phyloP scores from a whole-genome alignment of 2,888 invertebrate species.

The Limenitis arthemis region DNA sequence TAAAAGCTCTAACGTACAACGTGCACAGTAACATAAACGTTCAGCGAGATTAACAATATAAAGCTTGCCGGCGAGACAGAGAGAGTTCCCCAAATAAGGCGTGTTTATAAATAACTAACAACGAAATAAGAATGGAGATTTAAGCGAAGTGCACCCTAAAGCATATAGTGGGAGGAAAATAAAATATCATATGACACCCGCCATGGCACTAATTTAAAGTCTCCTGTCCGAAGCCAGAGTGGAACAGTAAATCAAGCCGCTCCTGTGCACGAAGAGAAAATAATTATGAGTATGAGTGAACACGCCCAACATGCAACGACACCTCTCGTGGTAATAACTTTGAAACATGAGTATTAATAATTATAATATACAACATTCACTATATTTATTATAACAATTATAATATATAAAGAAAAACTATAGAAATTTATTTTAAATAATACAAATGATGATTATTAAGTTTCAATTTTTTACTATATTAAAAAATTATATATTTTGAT shows the following conservation, averaged over 20 bases:
- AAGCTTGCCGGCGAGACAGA: slow-evolving; percentile 33
- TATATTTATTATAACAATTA: too few relatives aligned
- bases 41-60: slow-evolving; percentile 18
- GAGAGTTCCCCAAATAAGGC: slow-evolving; percentile 52
- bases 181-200: slow-evolving; percentile 62
- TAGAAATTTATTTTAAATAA: too few relatives aligned
- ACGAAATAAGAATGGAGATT: slow-evolving; percentile 52
- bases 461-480: too few relatives aligned
- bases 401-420: too few relatives aligned
- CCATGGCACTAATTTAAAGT: slow-evolving; percentile 61
- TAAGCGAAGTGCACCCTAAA: slow-evolving; percentile 47
- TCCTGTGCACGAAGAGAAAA: slow-evolving; percentile 58
- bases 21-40: neutral
- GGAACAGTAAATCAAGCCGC: slow-evolving; percentile 60
- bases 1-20: neutral
- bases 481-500: too few relatives aligned
- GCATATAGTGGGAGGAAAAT: slow-evolving; percentile 46
- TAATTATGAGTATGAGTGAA: slow-evolving; percentile 45
- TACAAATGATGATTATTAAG: too few relatives aligned
- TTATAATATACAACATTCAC: slow-evolving; percentile 6
- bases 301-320: slow-evolving; percentile 51
- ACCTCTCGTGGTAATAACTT: slow-evolving; percentile 50
- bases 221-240: slow-evolving; percentile 46
- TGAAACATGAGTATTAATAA: slow-evolving; percentile 52
- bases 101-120: slow-evolving; percentile 58